Conservation (phyloP, 2,113 vertebrate species). For the Probosciger aterrimus region DNA sequence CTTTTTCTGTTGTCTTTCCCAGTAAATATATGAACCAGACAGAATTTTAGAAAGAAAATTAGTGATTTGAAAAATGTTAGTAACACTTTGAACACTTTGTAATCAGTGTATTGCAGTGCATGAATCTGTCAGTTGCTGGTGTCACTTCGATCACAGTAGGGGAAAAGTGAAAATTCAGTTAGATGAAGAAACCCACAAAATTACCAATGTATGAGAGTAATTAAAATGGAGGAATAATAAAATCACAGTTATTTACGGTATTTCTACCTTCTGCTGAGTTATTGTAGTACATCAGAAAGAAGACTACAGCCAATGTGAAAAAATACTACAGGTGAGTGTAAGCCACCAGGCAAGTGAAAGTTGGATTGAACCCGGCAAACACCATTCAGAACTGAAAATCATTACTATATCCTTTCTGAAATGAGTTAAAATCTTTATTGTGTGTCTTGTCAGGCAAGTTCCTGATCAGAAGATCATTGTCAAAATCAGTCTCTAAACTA, state of each 20-base stretch:
- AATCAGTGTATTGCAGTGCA: background rate
- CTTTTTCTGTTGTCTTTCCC: background rate
- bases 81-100: background rate
- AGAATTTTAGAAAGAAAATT: background rate
- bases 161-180: background rate
- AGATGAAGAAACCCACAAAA: background rate
- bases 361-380: background rate
- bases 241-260: background rate
- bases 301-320: background rate
- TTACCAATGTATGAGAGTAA: background rate
- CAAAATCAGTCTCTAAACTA: background rate
- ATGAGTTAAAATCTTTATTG: background rate
- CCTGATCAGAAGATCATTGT: background rate
- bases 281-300: background rate
- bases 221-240: constrained; percentile 20
- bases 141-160: background rate
- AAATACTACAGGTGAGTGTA: background rate
- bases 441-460: background rate
- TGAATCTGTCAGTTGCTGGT: background rate
- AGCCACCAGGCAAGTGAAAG: background rate
- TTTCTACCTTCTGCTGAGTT: constrained; percentile 11
- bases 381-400: background rate
- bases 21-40: background rate
- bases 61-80: background rate
- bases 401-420: background rate